Conservation (phyloP, 2,888 invertebrate genomes). For the Drepana falcataria region DNA sequence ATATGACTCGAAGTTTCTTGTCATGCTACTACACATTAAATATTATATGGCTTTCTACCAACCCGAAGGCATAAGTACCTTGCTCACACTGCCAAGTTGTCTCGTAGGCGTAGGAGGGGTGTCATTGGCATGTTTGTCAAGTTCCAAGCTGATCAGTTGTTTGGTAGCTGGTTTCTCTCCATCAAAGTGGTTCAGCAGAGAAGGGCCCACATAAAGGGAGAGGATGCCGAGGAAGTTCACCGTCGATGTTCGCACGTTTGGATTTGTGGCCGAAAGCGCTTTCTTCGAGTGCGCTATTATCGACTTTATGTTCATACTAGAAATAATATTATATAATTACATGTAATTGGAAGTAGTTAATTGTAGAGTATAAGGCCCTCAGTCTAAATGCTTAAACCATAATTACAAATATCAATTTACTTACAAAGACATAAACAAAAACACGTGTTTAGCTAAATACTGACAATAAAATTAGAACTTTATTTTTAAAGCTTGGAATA, state of each 20-base stretch:
- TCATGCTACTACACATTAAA: too few species aligned
- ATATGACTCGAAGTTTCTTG: too few species aligned
- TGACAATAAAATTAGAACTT: too few species aligned
- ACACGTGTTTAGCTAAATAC: too few species aligned
- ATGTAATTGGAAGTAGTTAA: too few species aligned
- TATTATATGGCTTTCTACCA: too few species aligned
- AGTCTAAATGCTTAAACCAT: too few species aligned
- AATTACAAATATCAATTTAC: too few species aligned
- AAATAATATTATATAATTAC: constrained; percentile 16
- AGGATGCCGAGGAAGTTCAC: constrained; percentile 86
- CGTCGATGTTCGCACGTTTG: constrained; percentile 87
- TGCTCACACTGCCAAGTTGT: constrained; percentile 72
- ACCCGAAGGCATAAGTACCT: constrained; percentile 32
- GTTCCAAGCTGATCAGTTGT: constrained; percentile 90
- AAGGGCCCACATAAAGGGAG: constrained; percentile 89
- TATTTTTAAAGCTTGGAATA: too few species aligned
- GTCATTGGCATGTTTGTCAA: constrained; percentile 88
- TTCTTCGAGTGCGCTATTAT: constrained; percentile 89
- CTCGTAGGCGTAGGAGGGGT: constrained; percentile 87
- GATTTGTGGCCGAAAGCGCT: constrained; percentile 90
- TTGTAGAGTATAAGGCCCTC: too few species aligned
- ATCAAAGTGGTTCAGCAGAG: constrained; percentile 88
- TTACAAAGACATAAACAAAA: too few species aligned
- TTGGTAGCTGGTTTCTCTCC: constrained; percentile 90
- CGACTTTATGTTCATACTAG: constrained; percentile 83